Evolutionary conservation across 2,888 invertebrate species (phyloP), one percentile per base, ranked within the genome.

Genomic region (Trichacis sp.): DNA sequence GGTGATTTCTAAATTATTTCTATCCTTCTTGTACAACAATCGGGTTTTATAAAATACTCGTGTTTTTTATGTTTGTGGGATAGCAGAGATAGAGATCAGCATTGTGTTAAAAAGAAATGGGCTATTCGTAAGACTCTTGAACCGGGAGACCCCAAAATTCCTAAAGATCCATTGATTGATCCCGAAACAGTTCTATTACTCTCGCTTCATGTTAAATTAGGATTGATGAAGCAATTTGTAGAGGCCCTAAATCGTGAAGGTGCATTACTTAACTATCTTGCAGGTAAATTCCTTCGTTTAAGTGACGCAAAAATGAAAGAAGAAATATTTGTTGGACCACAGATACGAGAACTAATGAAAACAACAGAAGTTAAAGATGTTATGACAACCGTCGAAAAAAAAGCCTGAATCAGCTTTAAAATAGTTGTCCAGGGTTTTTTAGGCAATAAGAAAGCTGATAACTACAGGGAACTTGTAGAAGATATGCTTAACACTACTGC

Each of bases 401-500:
- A 46, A 24, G 71, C 72, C 36, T 73, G 73, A 68, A 36, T 12
- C 1, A 43, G 43, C 14, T 69, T 71, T 45, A 50, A 54, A 11
- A 30, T 12, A 1, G 56, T 68, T 2, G 40, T 64, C n/a, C 11
- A 65, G 47, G 61, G 69, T 47, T 69, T 70, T 49, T 54, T 66
- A 1, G 71, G 64, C 18, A 70, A 73, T 24, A 62, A 70, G 47
- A 62, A 66, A 62, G 43, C 51, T 29, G 15, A 33, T 45, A 58
- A 72, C 43, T 72, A 68, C 50, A 45, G 38, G 33, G 59, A 71
- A 54, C 53, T 70, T 17, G 69, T 71, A n/a, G 53, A 57, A 56
- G 60, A 65, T 19, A 69, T 78, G 71, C 45, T 77, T 42, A 18
- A 9, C n/a, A n/a, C n/a, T n/a, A n/a, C n/a, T n/a, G n/a, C n/a